A percentile compares a stretch with the other conserved stretches of the same genome.
phyloP scores from a whole-genome alignment of 2,888 invertebrate species.

The Morpho helenor region DNA sequence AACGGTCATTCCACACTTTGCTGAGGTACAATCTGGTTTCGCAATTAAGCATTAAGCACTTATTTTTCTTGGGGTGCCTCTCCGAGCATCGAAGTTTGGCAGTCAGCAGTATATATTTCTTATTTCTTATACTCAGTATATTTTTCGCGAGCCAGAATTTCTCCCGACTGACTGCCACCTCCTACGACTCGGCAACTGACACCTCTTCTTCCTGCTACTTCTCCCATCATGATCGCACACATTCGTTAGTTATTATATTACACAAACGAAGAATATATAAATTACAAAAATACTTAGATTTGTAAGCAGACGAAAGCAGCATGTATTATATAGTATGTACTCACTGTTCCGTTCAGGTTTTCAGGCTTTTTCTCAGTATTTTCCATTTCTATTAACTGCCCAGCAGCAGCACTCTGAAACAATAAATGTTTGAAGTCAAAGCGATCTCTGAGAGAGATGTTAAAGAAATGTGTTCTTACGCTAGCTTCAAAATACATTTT shows the following conservation, averaged over 20 bases:
- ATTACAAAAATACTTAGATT: background rate
- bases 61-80: background rate
- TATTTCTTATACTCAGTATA: no score
- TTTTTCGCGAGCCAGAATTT: no score
- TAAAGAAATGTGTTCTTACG: background rate
- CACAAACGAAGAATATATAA: background rate
- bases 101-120: no score
- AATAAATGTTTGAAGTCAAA: background rate
- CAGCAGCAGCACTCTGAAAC: constrained; percentile 25
- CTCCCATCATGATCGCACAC: no score
- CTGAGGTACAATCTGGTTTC: no score
- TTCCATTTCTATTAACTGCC: constrained; percentile 11
- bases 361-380: constrained; percentile 29
- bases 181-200: no score
- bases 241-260: background rate
- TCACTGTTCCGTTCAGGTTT: constrained; percentile 36
- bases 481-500: background rate
- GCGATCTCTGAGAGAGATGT: background rate
- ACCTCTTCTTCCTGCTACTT: no score
- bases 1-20: no score
- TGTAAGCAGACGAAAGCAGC: background rate
- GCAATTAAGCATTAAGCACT: no score
- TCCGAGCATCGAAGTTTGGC: background rate
- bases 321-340: constrained; percentile 4
- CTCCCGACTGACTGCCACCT: no score